phyloP scores from a whole-genome alignment of 1,140 invertebrate species.

The Drosophila nannoptera region DNA sequence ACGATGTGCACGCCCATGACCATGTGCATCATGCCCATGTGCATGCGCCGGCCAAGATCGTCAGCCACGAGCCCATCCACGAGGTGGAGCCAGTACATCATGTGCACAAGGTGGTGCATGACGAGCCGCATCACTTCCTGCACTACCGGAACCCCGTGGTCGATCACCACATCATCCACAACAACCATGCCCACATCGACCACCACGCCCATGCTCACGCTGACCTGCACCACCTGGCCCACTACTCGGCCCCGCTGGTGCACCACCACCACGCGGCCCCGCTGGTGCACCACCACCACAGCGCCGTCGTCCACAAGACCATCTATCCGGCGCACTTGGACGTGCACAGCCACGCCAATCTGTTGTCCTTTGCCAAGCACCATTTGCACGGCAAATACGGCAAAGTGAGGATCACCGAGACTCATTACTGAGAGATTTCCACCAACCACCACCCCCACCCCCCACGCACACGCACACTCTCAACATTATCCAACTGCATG shows the following conservation, averaged over 20 bases:
- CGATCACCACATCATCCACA: constrained; percentile 65
- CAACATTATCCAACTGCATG: constrained; percentile 37
- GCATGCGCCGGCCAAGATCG: constrained; percentile 53
- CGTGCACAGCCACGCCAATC: constrained; percentile 60
- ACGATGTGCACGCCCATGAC: constrained; percentile 50
- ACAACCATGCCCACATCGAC: constrained; percentile 53
- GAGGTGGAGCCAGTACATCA: constrained; percentile 67
- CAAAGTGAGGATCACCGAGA: constrained; percentile 74
- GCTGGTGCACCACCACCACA: constrained; percentile 60
- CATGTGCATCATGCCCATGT: constrained; percentile 51
- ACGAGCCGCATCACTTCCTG: constrained; percentile 70
- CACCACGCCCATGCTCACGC: constrained; percentile 49
- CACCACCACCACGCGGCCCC: constrained; percentile 61
- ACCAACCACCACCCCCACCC: constrained; percentile 19
- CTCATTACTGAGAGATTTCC: constrained; percentile 70
- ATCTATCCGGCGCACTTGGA: constrained; percentile 60
- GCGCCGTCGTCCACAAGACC: constrained; percentile 60
- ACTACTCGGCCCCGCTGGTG: constrained; percentile 54
- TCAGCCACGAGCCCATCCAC: constrained; percentile 65
- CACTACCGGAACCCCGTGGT: constrained; percentile 66
- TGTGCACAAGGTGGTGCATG: constrained; percentile 68
- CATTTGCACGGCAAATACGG: constrained; percentile 73
- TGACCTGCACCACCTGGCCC: constrained; percentile 43
- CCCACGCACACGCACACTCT: constrained; percentile 28
- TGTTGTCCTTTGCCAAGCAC: constrained; percentile 73